Evolutionary conservation across 1,140 invertebrate genomes (phyloP).

Genomic region (Mesaphorura yosii): DNA sequence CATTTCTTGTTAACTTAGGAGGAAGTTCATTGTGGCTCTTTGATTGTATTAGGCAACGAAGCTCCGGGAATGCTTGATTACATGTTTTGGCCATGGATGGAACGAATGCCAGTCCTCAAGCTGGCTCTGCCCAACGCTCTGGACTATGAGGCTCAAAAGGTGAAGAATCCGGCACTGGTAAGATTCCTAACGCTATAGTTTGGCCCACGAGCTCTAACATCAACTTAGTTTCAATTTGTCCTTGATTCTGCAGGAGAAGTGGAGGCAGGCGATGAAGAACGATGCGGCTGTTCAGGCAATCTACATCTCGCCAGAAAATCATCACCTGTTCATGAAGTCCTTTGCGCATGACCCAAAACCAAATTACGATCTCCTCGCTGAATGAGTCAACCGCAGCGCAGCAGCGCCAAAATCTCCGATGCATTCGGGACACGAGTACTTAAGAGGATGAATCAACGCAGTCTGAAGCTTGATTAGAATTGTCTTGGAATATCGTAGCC

Average conservation of each 20-base stretch:
- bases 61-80: constrained; percentile 12
- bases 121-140: constrained; percentile 15
- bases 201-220: not conserved
- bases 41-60: not conserved
- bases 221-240: not conserved
- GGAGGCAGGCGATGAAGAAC: constrained; percentile 55
- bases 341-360: too few species aligned
- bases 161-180: constrained; percentile 38
- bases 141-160: constrained; percentile 25
- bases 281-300: constrained; percentile 54
- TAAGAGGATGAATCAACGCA: too few species aligned
- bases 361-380: too few species aligned
- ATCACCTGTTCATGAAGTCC: constrained; percentile 62
- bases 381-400: too few species aligned
- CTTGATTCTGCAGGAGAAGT: constrained; percentile 47
- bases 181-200: constrained; percentile 4
- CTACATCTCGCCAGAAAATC: constrained; percentile 51
- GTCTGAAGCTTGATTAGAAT: too few species aligned
- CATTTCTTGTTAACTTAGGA: not conserved
- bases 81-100: constrained; percentile 19
- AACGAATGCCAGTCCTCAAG: constrained; percentile 13
- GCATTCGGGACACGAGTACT: too few species aligned
- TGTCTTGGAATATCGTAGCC: too few species aligned
- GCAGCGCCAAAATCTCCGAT: too few species aligned
- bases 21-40: not conserved